Evolutionary conservation across 1,140 invertebrate genomes (phyloP).

Genomic region (Atta texana): DNA sequence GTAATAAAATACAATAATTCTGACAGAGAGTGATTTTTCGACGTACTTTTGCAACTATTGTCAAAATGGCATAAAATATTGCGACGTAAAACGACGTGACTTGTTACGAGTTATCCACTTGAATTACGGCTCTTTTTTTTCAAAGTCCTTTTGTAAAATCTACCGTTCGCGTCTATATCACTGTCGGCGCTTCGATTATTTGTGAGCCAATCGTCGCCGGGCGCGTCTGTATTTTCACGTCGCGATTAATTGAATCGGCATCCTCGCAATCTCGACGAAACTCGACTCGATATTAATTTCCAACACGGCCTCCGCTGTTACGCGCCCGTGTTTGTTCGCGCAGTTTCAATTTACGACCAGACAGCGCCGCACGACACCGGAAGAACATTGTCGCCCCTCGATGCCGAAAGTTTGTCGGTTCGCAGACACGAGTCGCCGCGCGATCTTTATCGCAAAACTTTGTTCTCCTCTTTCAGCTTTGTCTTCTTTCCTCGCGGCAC

Average conservation of each 20-base stretch:
- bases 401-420: slow-evolving; percentile 57
- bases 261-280: slow-evolving; percentile 49
- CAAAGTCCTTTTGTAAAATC: slow-evolving; percentile 31
- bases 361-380: slow-evolving; percentile 59
- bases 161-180: slow-evolving; percentile 19
- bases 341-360: slow-evolving; percentile 61
- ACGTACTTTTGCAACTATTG: neutral
- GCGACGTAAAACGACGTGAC: neutral
- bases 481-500: slow-evolving; percentile 52
- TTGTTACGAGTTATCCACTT: slow-evolving; percentile 7
- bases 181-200: slow-evolving; percentile 40
- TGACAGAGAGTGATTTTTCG: neutral
- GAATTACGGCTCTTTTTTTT: slow-evolving; percentile 10
- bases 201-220: slow-evolving; percentile 37
- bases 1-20: neutral
- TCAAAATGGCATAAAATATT: neutral
- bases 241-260: slow-evolving; percentile 58
- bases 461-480: slow-evolving; percentile 57
- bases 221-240: slow-evolving; percentile 47
- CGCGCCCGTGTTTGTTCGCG: slow-evolving; percentile 53
- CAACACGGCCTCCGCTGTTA: slow-evolving; percentile 40
- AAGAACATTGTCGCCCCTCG: slow-evolving; percentile 64
- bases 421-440: slow-evolving; percentile 58
- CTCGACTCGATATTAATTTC: slow-evolving; percentile 61
- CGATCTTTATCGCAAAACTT: slow-evolving; percentile 63